Base-by-base conservation (phyloP, 1,140 invertebrate genomes). In the Hermatobates lingyangjiaoensis region DNA sequence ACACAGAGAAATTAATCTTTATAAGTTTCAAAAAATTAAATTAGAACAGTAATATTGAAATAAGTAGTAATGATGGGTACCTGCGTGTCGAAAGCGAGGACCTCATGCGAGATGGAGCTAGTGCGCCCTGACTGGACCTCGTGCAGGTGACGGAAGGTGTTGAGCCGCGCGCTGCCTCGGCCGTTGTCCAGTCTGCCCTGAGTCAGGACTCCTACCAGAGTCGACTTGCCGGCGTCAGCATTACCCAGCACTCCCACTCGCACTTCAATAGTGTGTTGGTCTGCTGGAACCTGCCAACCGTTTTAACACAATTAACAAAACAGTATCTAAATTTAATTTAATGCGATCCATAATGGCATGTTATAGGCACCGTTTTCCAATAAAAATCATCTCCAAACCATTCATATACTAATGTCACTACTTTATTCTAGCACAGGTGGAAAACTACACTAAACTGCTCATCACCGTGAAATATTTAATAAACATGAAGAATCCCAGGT, bases 181-280 rank as follows among this genome's bases (percentile, higher is more conserved):
- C 95, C 94, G 71, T 98, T 97, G 64, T 98, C 94, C 47, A 93
- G 68, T 66, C 88, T 85, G 21, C 93, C 92, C 67, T 96, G 89
- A 0, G 91, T 96, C 14, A 98, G 67, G 10, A 97, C 92, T 23
- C 93, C 93, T 27, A 95, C 72, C 23, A 96, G 70, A 2, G 90
- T 94, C 25, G 87, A 92, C 64, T 95, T 95, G 2, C 92, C 92
- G 7, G 85, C 85, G 71, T 96, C 90, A 49, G 87, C 87, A 60
- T 84, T 87, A 1, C 93, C 93, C 59, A 95, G 74, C 20, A 97
- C 90, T 0, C 90, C 91, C 18, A 96, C 76, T 52, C 93, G 70
- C 21, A 96, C 69, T 62, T 96, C 90, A 44, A 90, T 72, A 60
- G 79, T 87, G 58, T 92, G 83, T 60, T 91, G 85, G 63, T 93